phyloP scores from a whole-genome alignment of 2,113 vertebrate genomes.

The Myrmecobius fasciatus region DNA sequence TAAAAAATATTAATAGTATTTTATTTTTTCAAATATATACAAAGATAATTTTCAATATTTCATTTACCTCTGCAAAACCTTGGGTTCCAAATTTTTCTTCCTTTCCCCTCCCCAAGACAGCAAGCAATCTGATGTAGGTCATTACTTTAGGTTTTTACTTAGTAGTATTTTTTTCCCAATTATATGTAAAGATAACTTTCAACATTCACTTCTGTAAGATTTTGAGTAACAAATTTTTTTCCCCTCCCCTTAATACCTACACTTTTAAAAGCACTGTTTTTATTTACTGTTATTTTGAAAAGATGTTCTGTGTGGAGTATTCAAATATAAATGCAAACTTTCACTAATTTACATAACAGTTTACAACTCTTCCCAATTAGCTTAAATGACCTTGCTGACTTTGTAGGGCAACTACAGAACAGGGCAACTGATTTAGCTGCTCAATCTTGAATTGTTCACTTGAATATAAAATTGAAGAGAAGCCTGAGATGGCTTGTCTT shows the following conservation, averaged over 20 bases:
- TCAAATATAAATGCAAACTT: neutral
- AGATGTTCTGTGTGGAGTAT: neutral
- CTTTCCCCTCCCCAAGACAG: too few species aligned
- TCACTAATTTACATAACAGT: neutral
- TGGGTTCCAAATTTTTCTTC: too few species aligned
- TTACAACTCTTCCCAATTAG: neutral
- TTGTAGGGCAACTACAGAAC: neutral
- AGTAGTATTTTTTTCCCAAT: too few species aligned
- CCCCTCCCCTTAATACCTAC: neutral
- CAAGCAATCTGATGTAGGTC: too few species aligned
- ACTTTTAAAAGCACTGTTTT: neutral
- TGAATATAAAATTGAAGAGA: neutral
- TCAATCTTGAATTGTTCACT: slow-evolving; percentile 42
- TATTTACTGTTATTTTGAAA: neutral
- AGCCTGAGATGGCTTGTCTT: slow-evolving; percentile 7
- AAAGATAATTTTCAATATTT: too few species aligned
- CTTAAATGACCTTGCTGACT: slow-evolving; percentile 13
- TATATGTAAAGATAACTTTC: too few species aligned
- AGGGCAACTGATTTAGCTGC: neutral
- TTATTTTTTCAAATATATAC: too few species aligned
- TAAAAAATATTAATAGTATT: too few species aligned
- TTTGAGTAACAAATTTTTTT: too few species aligned
- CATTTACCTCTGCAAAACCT: too few species aligned
- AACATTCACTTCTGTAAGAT: too few species aligned
- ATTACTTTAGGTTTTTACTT: too few species aligned